Evolutionary conservation across 2,797 vertebrate genomes (phyloP).

Genomic region (Pogoniulus pusillus): DNA sequence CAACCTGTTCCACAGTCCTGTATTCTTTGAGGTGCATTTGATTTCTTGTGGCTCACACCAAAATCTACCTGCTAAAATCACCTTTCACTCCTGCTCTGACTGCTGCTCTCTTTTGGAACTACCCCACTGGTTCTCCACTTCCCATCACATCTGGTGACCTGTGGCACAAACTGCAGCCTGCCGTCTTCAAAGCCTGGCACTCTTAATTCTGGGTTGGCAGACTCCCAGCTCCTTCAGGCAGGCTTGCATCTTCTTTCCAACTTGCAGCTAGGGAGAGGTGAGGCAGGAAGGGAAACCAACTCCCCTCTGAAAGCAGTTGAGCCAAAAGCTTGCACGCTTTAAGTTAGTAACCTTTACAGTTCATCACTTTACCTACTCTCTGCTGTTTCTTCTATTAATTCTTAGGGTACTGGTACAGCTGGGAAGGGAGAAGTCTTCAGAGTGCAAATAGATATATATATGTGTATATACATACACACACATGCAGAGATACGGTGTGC

Average conservation of each 20-base stretch:
- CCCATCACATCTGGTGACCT: background rate
- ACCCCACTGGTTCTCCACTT: background rate
- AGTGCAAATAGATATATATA: too few species aligned
- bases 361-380: rapidly evolving
- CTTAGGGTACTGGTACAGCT: background rate
- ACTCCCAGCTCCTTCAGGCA: background rate
- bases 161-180: background rate
- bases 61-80: background rate
- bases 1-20: background rate
- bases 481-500: rapidly evolving
- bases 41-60: background rate
- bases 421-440: background rate
- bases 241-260: background rate
- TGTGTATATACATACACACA: too few species aligned
- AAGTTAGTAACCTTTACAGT: background rate
- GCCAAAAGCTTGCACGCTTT: rapidly evolving
- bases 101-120: background rate
- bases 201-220: background rate
- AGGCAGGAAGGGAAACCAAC: background rate
- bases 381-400: background rate
- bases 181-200: background rate
- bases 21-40: background rate
- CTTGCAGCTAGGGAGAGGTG: background rate
- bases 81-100: background rate
- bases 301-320: background rate